Evolutionary conservation across 92 coral and sea anemone genomes (phyloP).

Genomic region (Plumapathes pennacea): DNA sequence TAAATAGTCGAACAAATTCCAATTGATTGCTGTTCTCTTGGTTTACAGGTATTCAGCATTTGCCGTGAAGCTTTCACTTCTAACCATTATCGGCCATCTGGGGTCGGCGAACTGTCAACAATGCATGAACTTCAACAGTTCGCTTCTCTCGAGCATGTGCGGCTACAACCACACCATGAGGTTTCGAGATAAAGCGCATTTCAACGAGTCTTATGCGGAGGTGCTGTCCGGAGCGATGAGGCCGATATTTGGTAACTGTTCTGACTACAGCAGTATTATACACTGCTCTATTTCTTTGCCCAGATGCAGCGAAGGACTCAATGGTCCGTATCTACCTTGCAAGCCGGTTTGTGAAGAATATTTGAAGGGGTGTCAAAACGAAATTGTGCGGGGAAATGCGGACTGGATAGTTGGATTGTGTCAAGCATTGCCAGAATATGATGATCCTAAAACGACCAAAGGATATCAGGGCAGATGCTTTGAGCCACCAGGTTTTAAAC

Average conservation of each 20-base stretch:
- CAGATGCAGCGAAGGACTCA: slow-evolving; percentile 33
- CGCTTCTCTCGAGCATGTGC: slow-evolving; percentile 16
- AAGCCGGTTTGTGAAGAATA: slow-evolving; percentile 58
- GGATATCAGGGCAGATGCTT: slow-evolving; percentile 32
- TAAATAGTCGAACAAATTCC: no score
- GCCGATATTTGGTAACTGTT: slow-evolving; percentile 42
- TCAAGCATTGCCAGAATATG: slow-evolving; percentile 20
- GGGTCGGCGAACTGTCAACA: no score
- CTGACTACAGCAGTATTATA: slow-evolving; percentile 35
- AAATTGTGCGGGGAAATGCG: slow-evolving; percentile 2
- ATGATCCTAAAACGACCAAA: slow-evolving; percentile 21
- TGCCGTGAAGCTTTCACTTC: no score
- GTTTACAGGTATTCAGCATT: no score
- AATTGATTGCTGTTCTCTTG: no score
- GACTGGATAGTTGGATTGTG: slow-evolving; percentile 69
- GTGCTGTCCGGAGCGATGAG: neutral
- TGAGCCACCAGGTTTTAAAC: slow-evolving; percentile 30
- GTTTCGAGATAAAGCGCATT: slow-evolving; percentile 6
- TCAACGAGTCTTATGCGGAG: slow-evolving; percentile 1
- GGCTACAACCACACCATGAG: slow-evolving; percentile 37
- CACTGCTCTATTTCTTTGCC: slow-evolving; percentile 49
- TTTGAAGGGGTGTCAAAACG: slow-evolving; percentile 24
- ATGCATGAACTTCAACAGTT: no score
- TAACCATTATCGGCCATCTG: no score
- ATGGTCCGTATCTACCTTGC: slow-evolving; percentile 54